phyloP scores from a whole-genome alignment of 2,888 invertebrate species.

The Sympetrum striolatum region DNA sequence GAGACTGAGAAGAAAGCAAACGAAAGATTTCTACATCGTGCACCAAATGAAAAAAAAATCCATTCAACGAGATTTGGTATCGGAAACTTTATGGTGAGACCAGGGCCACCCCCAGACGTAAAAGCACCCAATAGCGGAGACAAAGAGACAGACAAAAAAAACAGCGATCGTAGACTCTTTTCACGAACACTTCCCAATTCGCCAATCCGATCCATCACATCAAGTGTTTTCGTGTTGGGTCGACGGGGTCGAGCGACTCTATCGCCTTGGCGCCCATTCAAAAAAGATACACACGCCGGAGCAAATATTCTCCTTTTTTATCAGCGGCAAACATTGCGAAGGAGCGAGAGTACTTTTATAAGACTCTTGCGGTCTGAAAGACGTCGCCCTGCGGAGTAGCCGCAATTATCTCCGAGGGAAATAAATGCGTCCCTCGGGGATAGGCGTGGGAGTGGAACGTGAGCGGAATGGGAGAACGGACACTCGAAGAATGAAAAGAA shows the following conservation, averaged over 20 bases:
- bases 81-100: no score
- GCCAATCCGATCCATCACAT: not conserved
- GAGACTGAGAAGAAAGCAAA: no score
- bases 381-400: not conserved
- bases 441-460: not conserved
- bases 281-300: not conserved
- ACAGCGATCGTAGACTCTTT: no score
- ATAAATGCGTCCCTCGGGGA: not conserved
- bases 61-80: no score
- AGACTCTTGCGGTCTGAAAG: not conserved
- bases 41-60: no score
- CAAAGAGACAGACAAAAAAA: no score
- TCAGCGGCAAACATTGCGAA: not conserved
- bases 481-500: not conserved
- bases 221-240: not conserved
- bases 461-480: not conserved
- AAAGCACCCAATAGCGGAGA: no score
- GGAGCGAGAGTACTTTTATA: not conserved
- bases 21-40: no score
- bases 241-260: not conserved
- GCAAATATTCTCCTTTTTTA: not conserved
- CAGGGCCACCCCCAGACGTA: no score
- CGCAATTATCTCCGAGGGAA: not conserved
- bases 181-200: not conserved
- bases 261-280: not conserved